These are phyloP conservation scores for Panurus biarmicus DNA, from an alignment of 2,113 vertebrate species.

Conservation along the genomic window DNA sequence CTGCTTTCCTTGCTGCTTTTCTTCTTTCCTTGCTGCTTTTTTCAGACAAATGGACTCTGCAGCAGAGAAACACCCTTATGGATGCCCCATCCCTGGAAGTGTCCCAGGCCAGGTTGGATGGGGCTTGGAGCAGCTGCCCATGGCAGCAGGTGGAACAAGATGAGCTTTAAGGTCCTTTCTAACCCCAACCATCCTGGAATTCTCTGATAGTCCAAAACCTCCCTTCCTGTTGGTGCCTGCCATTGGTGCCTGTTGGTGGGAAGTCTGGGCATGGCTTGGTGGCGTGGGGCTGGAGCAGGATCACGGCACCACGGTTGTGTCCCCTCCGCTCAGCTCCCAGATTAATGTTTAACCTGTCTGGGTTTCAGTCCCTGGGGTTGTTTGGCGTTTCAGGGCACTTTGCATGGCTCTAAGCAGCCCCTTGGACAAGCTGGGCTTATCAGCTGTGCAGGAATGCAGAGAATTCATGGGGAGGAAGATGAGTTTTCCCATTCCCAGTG, in stretches of 20 bases:
- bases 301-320: accelerated
- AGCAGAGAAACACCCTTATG: not conserved
- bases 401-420: not conserved
- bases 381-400: not conserved
- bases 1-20: not conserved
- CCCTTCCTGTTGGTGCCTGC: not conserved
- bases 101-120: not conserved
- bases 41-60: not conserved
- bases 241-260: not conserved
- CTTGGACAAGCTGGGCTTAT: not conserved
- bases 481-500: not conserved
- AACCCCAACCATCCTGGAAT: too few species aligned
- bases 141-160: accelerated
- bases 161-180: not conserved
- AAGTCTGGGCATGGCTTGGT: not conserved
- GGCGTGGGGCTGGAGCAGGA: not conserved
- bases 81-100: not conserved
- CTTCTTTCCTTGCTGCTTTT: not conserved
- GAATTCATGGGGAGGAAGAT: not conserved
- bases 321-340: not conserved
- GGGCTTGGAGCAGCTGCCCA: not conserved
- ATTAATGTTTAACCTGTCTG: not conserved
- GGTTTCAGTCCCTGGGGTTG: not conserved
- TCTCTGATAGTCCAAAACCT: not conserved
- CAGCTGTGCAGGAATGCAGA: not conserved